Evolutionary conservation across 2,113 vertebrate species (phyloP).

Genomic region (Crocuta crocuta): DNA sequence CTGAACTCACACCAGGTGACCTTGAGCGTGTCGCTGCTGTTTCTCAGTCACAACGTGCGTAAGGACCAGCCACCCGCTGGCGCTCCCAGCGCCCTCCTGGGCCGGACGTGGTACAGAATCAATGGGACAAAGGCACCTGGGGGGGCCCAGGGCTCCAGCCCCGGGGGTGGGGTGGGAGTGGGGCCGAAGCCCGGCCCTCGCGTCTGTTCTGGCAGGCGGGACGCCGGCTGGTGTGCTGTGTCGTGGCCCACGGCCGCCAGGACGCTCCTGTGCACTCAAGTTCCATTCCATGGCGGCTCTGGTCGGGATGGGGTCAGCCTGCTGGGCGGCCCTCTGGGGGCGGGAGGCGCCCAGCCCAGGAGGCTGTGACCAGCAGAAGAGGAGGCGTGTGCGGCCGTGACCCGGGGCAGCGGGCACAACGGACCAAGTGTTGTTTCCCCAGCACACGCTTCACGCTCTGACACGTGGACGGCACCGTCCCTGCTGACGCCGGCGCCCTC

Average conservation of each 20-base stretch:
- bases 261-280: background rate
- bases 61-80: background rate
- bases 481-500: accelerated
- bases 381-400: background rate
- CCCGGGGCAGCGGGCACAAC: accelerated
- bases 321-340: no score
- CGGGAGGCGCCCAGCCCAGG: background rate
- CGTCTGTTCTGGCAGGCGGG: accelerated
- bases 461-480: accelerated
- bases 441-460: accelerated
- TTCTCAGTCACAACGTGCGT: background rate
- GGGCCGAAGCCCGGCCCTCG: accelerated
- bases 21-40: background rate
- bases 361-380: background rate
- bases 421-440: no score
- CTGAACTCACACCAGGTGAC: background rate
- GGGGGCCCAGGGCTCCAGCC: accelerated
- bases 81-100: accelerated
- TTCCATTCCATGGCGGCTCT: accelerated
- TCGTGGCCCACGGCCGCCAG: accelerated
- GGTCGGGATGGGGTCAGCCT: accelerated
- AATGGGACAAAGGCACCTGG: accelerated
- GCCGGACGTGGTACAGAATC: accelerated
- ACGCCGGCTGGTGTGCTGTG: accelerated
- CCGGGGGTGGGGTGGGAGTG: no score